phyloP scores from a whole-genome alignment of 2,888 invertebrate species.

The Nomada fabriciana region DNA sequence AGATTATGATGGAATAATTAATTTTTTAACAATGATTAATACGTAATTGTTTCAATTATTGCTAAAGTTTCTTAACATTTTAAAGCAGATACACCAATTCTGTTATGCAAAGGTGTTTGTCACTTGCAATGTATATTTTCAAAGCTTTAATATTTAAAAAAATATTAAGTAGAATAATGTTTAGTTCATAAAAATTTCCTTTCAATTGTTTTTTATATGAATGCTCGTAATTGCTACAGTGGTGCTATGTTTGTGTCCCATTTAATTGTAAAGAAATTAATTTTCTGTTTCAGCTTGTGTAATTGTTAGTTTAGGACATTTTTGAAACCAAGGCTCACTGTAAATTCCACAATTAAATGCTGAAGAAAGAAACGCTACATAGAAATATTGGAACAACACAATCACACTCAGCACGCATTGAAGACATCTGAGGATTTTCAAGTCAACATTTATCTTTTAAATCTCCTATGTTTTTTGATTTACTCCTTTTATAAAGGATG shows the following conservation, averaged over 20 bases:
- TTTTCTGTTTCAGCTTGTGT: conserved; percentile 88
- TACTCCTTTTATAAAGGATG: conserved; percentile 80
- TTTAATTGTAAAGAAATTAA: conserved; percentile 19
- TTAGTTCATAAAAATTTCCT: background rate
- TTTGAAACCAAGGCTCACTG: conserved; percentile 85
- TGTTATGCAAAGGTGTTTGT: background rate
- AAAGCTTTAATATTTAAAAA: background rate
- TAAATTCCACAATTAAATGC: conserved; percentile 83
- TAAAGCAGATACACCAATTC: background rate
- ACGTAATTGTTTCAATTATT: background rate
- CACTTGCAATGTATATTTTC: background rate
- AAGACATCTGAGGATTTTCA: conserved; percentile 94
- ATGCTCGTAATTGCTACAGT: conserved; percentile 52
- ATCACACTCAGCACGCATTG: conserved; percentile 95
- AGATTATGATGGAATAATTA: background rate
- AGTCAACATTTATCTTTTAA: conserved; percentile 84
- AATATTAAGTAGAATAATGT: background rate
- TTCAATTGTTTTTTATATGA: conserved; percentile 2
- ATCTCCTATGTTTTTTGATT: conserved; percentile 80
- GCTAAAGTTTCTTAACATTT: background rate
- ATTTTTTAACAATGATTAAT: background rate
- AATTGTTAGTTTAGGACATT: conserved; percentile 85
- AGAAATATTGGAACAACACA: conserved; percentile 85
- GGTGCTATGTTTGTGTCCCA: background rate
- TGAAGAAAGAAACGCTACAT: conserved; percentile 78